Percentiles rank a stretch among this genome's conserved stretches.
These are phyloP conservation scores for Nephrotoma guestfalica DNA, from an alignment of 2,888 invertebrate genomes.

Conservation along the genomic window DNA sequence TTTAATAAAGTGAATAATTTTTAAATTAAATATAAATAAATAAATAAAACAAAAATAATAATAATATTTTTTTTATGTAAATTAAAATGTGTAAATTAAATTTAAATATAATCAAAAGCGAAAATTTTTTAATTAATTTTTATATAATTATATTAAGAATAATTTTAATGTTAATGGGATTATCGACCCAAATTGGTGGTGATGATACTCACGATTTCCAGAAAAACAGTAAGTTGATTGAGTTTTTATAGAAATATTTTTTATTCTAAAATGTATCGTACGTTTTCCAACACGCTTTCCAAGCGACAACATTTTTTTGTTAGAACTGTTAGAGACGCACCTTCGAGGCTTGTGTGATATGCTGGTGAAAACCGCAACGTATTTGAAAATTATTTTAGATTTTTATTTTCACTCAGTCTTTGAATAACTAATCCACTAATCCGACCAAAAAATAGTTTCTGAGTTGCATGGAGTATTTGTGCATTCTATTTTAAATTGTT, in stretches of 20 bases:
- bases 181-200: constrained; percentile 21
- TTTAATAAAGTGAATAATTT: neutral
- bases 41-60: neutral
- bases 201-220: constrained; percentile 34
- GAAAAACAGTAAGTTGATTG: constrained; percentile 30
- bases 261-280: neutral
- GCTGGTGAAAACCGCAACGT: too few species aligned
- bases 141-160: constrained; percentile 6
- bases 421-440: too few species aligned
- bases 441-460: too few species aligned
- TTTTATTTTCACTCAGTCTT: too few species aligned
- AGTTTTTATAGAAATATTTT: neutral
- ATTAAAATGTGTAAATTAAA: constrained; percentile 1
- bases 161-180: constrained; percentile 18
- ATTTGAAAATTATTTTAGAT: too few species aligned
- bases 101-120: neutral
- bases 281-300: too few species aligned
- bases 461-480: too few species aligned
- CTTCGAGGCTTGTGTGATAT: too few species aligned
- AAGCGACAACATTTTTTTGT: too few species aligned
- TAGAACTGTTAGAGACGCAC: too few species aligned
- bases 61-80: neutral
- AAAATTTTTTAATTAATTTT: constrained; percentile 2
- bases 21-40: neutral
- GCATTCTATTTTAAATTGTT: too few species aligned